phyloP scores from a whole-genome alignment of 2,888 invertebrate genomes.

The Amphiduros pacificus region DNA sequence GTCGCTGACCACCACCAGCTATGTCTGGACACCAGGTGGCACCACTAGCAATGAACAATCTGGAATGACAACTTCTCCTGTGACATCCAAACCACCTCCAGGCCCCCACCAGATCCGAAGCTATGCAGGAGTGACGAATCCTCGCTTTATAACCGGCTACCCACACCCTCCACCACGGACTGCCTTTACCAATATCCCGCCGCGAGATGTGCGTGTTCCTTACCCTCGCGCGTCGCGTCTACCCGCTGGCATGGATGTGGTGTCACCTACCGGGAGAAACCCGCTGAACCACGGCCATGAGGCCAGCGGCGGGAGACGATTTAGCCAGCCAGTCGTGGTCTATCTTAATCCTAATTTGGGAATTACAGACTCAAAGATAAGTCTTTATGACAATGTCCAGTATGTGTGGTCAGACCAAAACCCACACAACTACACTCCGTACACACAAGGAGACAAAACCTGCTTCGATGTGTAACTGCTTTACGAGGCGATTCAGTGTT shows the following conservation, averaged over 20 bases:
- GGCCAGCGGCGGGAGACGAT: conserved; percentile 1
- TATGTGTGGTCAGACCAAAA: conserved; percentile 20
- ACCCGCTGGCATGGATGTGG: no score
- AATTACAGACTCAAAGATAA: conserved; percentile 23
- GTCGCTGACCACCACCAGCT: no score
- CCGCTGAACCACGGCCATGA: neutral
- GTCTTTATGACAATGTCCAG: conserved; percentile 31
- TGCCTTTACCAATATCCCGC: neutral
- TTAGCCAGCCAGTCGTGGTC: conserved; percentile 13
- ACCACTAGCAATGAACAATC: no score
- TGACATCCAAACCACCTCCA: no score
- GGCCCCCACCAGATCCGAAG: no score
- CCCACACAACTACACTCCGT: neutral
- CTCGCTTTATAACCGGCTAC: no score
- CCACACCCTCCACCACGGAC: neutral
- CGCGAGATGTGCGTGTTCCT: neutral
- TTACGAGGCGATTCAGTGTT: no score
- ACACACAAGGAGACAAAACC: conserved; percentile 1
- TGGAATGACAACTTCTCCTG: no score
- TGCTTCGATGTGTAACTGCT: neutral
- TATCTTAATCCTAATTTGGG: conserved; percentile 9
- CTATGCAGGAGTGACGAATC: no score
- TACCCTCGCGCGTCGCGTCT: neutral
- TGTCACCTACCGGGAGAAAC: neutral
- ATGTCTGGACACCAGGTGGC: no score